Evolutionary conservation across 2,888 invertebrate species (phyloP).

Genomic region (Agapostemon virescens): DNA sequence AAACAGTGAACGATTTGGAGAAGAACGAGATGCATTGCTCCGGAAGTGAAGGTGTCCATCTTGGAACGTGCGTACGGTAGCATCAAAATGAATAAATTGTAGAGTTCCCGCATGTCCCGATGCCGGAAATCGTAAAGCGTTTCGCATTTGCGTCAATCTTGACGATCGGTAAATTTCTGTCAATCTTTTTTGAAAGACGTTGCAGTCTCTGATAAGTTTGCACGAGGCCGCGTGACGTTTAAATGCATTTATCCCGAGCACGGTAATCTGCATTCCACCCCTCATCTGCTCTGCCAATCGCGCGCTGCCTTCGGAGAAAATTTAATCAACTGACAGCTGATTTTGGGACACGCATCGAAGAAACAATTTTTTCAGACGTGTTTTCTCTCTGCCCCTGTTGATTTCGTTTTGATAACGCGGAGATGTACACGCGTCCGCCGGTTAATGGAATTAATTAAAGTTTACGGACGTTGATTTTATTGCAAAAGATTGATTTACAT

Average conservation of each 20-base stretch:
- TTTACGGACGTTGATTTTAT: background rate
- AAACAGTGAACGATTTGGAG: no score
- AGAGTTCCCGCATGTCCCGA: background rate
- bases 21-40: no score
- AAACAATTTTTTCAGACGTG: background rate
- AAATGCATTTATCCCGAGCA: slow-evolving; percentile 2
- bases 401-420: background rate
- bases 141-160: background rate
- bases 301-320: background rate
- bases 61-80: no score
- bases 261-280: slow-evolving; percentile 3
- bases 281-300: slow-evolving; percentile 2
- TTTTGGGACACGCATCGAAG: background rate
- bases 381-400: background rate
- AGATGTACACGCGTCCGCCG: background rate
- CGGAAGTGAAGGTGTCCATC: no score
- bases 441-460: background rate
- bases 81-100: no score
- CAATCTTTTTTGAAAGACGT: background rate
- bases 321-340: slow-evolving; percentile 11
- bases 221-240: slow-evolving; percentile 1
- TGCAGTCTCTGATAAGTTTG: background rate
- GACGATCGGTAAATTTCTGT: background rate
- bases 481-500: background rate
- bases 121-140: background rate